Base-by-base conservation (phyloP, 1,140 invertebrate genomes). In the Drosophila biarmipes region DNA sequence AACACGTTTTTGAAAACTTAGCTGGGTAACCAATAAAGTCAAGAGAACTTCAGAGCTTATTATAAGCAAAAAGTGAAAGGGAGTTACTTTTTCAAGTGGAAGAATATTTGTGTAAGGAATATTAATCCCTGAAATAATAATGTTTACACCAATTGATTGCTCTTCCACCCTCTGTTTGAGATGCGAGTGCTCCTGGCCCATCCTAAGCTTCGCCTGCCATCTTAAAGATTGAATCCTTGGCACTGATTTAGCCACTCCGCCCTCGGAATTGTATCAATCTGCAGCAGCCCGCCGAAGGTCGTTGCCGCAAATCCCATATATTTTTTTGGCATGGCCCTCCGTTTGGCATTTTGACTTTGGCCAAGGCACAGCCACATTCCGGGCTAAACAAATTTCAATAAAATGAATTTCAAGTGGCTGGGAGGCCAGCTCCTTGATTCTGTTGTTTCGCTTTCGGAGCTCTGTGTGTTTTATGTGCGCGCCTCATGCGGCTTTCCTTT, bases 371-470 rank as follows among this genome's bases (percentile, higher is more conserved):
- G 3, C 24, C 24, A 24, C 78, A 81, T 48, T 74, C 58, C 17
- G 40, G 56, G 67, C 77, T 80, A 86, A 81, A 73, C 78, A 85
- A 85, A 85, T 87, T 86, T 85, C 82, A 85, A 85, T 85, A 87
- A 85, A 85, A 87, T 48, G 82, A 74, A 78, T 74, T 85, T 87
- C 82, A 87, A 85, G 82, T 81, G 81, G 80, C 76, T 72, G 35
- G 58, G 24, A 54, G 34, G 34, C 54, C 19, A 17, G 19, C 38
- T 42, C 17, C 27, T 24, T 46, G 52, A 10, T 27, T 27, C 45
- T 40, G 40, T 46, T 48, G 45, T 10, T 45, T 34, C 19, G 7
- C 17, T 19, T 37, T 56, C n/a, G 6, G n/a, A 14, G 15, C 38
- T 14, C 34, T 38, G 2, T 57, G 2, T 57, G 64, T 78, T 84